Evolutionary conservation across 1,140 invertebrate genomes (phyloP).

Genomic region (Penaeus japonicus): DNA sequence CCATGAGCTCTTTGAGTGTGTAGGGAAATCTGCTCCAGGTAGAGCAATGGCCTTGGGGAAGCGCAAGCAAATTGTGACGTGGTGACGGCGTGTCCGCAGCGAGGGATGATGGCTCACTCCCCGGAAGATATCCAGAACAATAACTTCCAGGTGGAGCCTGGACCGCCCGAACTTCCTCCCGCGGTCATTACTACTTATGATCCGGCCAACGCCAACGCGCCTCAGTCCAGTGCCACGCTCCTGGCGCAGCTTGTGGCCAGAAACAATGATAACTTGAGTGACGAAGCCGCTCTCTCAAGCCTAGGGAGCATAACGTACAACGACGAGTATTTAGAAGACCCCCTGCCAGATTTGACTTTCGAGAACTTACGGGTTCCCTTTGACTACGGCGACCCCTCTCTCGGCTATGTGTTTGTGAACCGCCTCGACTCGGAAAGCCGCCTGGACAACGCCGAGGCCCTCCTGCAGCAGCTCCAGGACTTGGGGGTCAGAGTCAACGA

Average conservation of each 20-base stretch:
- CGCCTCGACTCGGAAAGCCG: neutral
- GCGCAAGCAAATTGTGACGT: neutral
- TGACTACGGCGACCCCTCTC: slow-evolving; percentile 52
- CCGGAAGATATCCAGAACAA: slow-evolving; percentile 34
- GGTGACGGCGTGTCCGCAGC: neutral
- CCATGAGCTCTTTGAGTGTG: neutral
- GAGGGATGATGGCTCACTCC: slow-evolving; percentile 29
- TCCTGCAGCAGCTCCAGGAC: slow-evolving; percentile 45
- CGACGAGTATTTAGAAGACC: slow-evolving; percentile 52
- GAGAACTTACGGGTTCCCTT: slow-evolving; percentile 45
- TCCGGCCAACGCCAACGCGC: neutral
- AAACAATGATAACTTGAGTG: slow-evolving; percentile 26
- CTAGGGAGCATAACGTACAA: slow-evolving; percentile 39
- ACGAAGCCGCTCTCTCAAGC: slow-evolving; percentile 43
- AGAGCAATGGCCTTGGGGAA: neutral
- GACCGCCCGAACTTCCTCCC: neutral
- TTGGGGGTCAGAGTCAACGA: slow-evolving; percentile 50
- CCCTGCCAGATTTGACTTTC: slow-evolving; percentile 45
- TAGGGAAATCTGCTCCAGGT: neutral
- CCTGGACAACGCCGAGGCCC: slow-evolving; percentile 53
- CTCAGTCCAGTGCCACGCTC: neutral
- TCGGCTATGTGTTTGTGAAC: slow-evolving; percentile 50
- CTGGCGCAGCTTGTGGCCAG: slow-evolving; percentile 24
- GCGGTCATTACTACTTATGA: neutral
- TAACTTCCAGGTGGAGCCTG: slow-evolving; percentile 22